phyloP scores from a whole-genome alignment of 2,888 invertebrate species.

The Hesperia comma region DNA sequence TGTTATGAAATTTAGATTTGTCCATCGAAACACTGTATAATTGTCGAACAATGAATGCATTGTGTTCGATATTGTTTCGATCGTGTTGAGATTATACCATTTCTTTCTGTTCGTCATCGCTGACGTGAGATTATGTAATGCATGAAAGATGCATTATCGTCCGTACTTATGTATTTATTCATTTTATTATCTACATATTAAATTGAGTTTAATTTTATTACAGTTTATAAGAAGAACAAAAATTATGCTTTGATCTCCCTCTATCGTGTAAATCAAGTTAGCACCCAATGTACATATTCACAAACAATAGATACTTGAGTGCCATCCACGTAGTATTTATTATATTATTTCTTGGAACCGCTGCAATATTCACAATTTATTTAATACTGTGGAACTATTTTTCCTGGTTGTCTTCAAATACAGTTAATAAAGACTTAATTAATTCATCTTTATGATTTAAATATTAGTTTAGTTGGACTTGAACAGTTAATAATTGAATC shows the following conservation, averaged over 20 bases:
- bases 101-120: slow-evolving; percentile 39
- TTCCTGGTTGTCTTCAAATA: too few relatives aligned
- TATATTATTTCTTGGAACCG: too few relatives aligned
- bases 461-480: too few relatives aligned
- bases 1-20: slow-evolving; percentile 38
- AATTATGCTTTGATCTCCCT: neutral
- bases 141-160: slow-evolving; percentile 6
- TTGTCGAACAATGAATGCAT: slow-evolving; percentile 53
- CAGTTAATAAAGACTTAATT: too few relatives aligned
- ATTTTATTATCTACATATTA: neutral
- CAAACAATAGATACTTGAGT: too few relatives aligned
- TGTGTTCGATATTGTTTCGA: slow-evolving; percentile 56
- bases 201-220: neutral
- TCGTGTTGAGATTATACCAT: slow-evolving; percentile 47
- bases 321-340: too few relatives aligned
- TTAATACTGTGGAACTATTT: too few relatives aligned
- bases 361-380: too few relatives aligned
- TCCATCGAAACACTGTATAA: slow-evolving; percentile 45
- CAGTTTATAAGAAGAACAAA: neutral
- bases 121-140: slow-evolving; percentile 44
- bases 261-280: neutral
- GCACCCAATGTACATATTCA: too few relatives aligned
- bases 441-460: too few relatives aligned
- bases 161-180: neutral
- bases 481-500: neutral